Percentiles rank a stretch among this genome's conserved stretches.
These are phyloP conservation scores for Coptotermes formosanus DNA, from an alignment of 1,140 invertebrate species.

Conservation along the genomic window DNA sequence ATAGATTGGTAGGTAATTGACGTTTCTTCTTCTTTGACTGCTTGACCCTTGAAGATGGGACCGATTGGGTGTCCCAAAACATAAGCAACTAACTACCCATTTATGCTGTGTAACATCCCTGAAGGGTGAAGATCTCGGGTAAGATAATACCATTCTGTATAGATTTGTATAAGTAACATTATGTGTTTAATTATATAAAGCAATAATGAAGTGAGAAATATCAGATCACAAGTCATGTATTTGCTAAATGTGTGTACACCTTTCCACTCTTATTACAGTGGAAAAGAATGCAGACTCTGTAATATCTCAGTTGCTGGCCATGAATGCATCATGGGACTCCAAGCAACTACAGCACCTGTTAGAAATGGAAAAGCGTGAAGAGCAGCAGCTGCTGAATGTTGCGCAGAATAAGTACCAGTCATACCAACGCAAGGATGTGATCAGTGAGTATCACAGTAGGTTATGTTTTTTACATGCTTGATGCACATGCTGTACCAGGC, in stretches of 20 bases:
- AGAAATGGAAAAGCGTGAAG: slow-evolving; percentile 32
- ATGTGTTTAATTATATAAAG: background rate
- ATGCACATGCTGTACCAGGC: too few relatives aligned
- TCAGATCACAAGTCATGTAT: background rate
- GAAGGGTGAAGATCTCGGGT: too few relatives aligned
- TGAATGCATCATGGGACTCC: slow-evolving; percentile 15
- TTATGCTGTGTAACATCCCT: too few relatives aligned
- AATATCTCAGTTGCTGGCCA: slow-evolving; percentile 30
- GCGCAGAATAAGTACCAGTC: slow-evolving; percentile 31
- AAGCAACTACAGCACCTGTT: slow-evolving; percentile 27
- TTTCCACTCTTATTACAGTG: slow-evolving; percentile 20
- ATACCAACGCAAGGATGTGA: slow-evolving; percentile 28
- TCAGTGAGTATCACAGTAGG: slow-evolving; percentile 16
- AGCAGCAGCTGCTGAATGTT: slow-evolving; percentile 32
- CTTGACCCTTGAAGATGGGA: too few relatives aligned
- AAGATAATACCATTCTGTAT: background rate
- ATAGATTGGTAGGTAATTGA: too few relatives aligned
- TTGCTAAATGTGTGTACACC: background rate
- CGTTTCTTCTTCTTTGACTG: too few relatives aligned
- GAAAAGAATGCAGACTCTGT: slow-evolving; percentile 24
- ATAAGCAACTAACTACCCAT: too few relatives aligned
- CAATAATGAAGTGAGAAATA: background rate
- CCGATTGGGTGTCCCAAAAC: too few relatives aligned
- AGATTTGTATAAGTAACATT: background rate
- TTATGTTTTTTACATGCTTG: too few relatives aligned